Percentiles rank a stretch among this genome's conserved stretches.
These are phyloP conservation scores for Abrostola triplasia DNA, from an alignment of 2,888 invertebrate genomes.

Conservation along the genomic window DNA sequence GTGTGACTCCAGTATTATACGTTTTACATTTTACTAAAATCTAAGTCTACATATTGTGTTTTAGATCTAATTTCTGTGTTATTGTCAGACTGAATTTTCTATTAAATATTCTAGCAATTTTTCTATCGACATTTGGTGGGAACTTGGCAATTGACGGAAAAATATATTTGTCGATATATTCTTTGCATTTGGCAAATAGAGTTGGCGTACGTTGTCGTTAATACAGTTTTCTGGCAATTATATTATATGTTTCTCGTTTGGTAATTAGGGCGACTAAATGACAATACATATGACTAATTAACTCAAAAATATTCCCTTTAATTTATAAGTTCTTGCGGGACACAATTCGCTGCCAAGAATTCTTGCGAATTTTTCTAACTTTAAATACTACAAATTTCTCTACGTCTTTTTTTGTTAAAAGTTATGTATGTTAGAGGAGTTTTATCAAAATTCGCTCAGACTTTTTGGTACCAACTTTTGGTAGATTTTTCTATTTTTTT, in stretches of 20 bases:
- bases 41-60: slow-evolving; percentile 12
- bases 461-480: slow-evolving; percentile 55
- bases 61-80: slow-evolving; percentile 28
- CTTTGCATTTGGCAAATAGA: slow-evolving; percentile 31
- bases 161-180: slow-evolving; percentile 37
- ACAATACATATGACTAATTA: slow-evolving; percentile 85
- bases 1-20: slow-evolving; percentile 32
- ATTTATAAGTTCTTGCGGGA: slow-evolving; percentile 68
- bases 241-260: slow-evolving; percentile 86
- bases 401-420: slow-evolving; percentile 73
- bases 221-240: slow-evolving; percentile 54
- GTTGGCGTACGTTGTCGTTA: slow-evolving; percentile 39
- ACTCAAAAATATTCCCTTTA: slow-evolving; percentile 82
- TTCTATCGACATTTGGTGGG: slow-evolving; percentile 40
- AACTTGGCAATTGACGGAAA: slow-evolving; percentile 20
- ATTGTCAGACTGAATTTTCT: slow-evolving; percentile 50
- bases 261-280: slow-evolving; percentile 88
- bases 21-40: slow-evolving; percentile 25
- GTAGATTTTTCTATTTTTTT: slow-evolving; percentile 57
- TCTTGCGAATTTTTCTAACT: slow-evolving; percentile 56
- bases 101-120: slow-evolving; percentile 23
- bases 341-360: slow-evolving; percentile 59
- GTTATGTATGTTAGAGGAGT: slow-evolving; percentile 66
- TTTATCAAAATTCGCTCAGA: slow-evolving; percentile 58
- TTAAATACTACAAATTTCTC: slow-evolving; percentile 57